These are phyloP conservation scores for Drosophila tani DNA, from an alignment of 1,140 invertebrate species.

Conservation along the genomic window DNA sequence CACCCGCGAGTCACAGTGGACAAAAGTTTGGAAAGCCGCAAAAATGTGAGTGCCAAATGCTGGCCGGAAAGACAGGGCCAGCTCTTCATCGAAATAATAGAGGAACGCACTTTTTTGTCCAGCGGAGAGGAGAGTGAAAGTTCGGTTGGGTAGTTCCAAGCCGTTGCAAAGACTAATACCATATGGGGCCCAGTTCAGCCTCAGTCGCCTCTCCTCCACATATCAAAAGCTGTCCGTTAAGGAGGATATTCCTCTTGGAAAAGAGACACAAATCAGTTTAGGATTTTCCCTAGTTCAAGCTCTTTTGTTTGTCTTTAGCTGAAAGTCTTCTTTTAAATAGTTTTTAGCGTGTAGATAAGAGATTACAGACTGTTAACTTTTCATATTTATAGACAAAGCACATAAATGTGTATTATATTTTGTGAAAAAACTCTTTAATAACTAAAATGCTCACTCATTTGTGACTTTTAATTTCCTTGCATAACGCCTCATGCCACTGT, in stretches of 20 bases:
- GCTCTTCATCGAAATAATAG: neutral
- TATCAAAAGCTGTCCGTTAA: too few species aligned
- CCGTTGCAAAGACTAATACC: neutral
- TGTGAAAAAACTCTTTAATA: neutral
- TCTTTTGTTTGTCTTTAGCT: neutral
- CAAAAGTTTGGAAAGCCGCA: conserved; percentile 21
- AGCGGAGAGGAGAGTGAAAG: conserved; percentile 28
- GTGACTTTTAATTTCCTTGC: conserved; percentile 23
- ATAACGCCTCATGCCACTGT: conserved; percentile 29
- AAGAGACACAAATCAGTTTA: neutral
- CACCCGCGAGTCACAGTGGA: conserved; percentile 69
- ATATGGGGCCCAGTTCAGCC: neutral
- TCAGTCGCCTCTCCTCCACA: neutral
- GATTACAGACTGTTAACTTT: neutral
- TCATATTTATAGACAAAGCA: neutral
- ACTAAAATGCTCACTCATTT: neutral
- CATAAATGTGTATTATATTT: neutral
- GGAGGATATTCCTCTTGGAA: too few species aligned
- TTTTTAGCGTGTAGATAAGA: too few species aligned
- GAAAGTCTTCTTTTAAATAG: neutral
- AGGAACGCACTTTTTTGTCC: conserved; percentile 20
- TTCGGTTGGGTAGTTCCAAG: neutral
- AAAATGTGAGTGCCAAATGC: conserved; percentile 7
- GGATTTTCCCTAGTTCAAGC: neutral
- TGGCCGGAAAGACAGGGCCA: neutral